Base-by-base conservation (phyloP, 2,113 vertebrate genomes). In the Aepyceros melampus region DNA sequence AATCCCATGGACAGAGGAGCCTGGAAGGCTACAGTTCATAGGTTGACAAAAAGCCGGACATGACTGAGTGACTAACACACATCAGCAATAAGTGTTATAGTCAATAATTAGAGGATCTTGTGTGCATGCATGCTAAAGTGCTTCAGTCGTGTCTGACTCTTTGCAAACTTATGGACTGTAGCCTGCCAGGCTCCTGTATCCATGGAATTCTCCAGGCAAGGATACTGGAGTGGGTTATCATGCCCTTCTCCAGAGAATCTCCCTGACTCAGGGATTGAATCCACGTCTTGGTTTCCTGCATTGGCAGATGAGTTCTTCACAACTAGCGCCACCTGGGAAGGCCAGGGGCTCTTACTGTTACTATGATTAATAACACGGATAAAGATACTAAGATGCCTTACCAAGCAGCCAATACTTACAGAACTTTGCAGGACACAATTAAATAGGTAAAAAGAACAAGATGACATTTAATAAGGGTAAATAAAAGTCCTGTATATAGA, bases 371-470 rank as follows among this genome's bases (percentile, higher is more conserved):
- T 31, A 64, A 83, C 33, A 85, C 31, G 9, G 15, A 23, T 71
- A 84, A 55, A 81, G 58, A 81, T 29, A 62, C 3, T 49, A 74
- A 81, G 82, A 64, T 17, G 7, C 2, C 27, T 81, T 84, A 64
- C 17, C 21, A 33, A 76, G 51, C 1, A 82, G 58, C 10, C 10
- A 47, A 45, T 27, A 25, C 33, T 85, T 67, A 21, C 33, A 51
- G 76, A 23, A 58, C 89, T 92, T 79, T 51, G 33, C 76, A 93
- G 58, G 23, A 62, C 27, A 47, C 49, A 82, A 78, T 84, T 29
- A 84, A 94, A 56, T 15, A 58, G 74, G 86, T 21, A 94, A 91
- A 90, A 56, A 78, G 81, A 49, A 53, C 81, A 91, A 90, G 64
- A 74, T 21, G 12, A n/a, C 87, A 90, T 85, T 62, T 58, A 81